Base-by-base conservation (phyloP, 2,888 invertebrate genomes). In the Tryphoninae sp. region DNA sequence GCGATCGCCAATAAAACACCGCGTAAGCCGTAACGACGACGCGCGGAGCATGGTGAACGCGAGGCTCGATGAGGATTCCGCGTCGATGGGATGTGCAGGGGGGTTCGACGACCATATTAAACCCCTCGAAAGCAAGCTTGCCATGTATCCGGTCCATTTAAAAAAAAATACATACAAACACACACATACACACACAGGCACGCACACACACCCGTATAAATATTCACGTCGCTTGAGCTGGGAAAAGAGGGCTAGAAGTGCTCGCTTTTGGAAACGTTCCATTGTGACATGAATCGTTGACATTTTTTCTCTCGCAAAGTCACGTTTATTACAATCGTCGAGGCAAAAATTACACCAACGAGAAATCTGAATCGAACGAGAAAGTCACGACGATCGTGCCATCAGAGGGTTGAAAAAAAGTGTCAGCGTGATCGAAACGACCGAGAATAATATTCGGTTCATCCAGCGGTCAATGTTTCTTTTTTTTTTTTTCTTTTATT, bases 1-100 rank as follows among this genome's bases (percentile, higher is more conserved):
- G 49, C 85, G 83, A 84, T 86, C 81, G 84, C 84, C 87, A 85
- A 87, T 88, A 86, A 87, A 89, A 88, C 88, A 87, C 84, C 83
- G 86, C 84, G 84, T 86, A 87, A 87, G 86, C 88, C 84, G 84
- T 81, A 86, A 88, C 86, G 84, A 86, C 82, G 85, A 74, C 84
- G 83, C 64, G 72, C 16, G 73, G 42, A 82, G 76, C 84, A 84
- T 82, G 83, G 84, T 65, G 62, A 61, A 62, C 51, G 16, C 26
- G 62, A 55, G 61, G 61, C 33, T 68, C 76, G 58, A 75, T 64
- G 51, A 80, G 33, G 42, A 68, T 72, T 71, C 51, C 53, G 51
- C 64, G 73, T 49, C 19, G 72, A 72, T 61, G 49, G 49, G 61
- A 71, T 49, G 64, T 61, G 58, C 62, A n/a, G 49, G 55, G 49